phyloP scores from a whole-genome alignment of 2,113 vertebrate species.

The Oreochromis tanganicae region DNA sequence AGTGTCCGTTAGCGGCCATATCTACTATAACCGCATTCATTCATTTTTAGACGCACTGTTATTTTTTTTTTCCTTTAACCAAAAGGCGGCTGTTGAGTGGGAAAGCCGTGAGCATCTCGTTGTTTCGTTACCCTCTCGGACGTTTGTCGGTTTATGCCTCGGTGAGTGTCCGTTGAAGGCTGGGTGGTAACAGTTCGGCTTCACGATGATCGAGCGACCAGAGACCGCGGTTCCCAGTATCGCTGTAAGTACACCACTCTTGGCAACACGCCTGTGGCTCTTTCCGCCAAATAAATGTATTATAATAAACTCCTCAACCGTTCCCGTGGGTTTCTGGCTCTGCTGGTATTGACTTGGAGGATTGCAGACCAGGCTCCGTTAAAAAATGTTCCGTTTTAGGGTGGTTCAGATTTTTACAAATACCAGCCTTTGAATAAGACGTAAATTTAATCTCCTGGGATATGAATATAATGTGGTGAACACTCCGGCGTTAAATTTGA shows the following conservation, averaged over 20 bases:
- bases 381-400: neutral
- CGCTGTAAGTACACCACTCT: constrained; percentile 65
- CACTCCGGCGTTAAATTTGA: neutral
- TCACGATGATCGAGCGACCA: constrained; percentile 75
- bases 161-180: constrained; percentile 37
- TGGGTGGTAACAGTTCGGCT: constrained; percentile 65
- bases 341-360: neutral
- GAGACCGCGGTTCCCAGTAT: constrained; percentile 72
- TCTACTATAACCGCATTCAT: constrained; percentile 43
- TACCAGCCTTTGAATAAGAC: neutral
- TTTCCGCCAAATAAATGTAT: neutral
- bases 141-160: constrained; percentile 35
- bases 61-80: neutral
- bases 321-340: neutral
- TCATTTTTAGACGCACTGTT: neutral
- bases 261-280: rapidly evolving
- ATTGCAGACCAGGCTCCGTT: neutral
- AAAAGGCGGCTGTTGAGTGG: rapidly evolving
- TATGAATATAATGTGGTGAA: neutral
- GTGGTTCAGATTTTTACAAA: rapidly evolving
- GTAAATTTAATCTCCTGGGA: neutral
- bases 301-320: neutral
- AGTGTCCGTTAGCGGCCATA: constrained; percentile 8
- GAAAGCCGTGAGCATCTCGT: neutral
- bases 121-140: neutral